Evolutionary conservation across 2,888 invertebrate genomes (phyloP).

Genomic region (Agrotis segetum): DNA sequence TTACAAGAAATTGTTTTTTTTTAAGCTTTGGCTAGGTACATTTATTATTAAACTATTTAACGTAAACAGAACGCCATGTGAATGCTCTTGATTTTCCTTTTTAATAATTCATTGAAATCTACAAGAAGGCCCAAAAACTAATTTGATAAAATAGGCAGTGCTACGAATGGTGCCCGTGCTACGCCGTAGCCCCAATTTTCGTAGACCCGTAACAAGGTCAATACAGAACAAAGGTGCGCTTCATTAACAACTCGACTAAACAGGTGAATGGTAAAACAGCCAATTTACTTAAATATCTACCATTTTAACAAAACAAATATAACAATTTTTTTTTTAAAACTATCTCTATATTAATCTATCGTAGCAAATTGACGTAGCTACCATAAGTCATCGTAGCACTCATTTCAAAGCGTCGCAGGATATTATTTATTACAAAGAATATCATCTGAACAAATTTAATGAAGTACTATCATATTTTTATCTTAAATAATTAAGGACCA

Average conservation of each 20-base stretch:
- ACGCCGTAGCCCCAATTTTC: conserved; percentile 48
- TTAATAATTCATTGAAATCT: neutral
- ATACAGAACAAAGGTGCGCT: conserved; percentile 28
- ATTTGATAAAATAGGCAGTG: neutral
- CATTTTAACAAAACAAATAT: conserved; percentile 31
- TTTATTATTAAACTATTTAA: neutral
- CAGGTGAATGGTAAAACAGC: conserved; percentile 8
- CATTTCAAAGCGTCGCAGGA: conserved; percentile 71
- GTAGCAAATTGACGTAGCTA: conserved; percentile 45
- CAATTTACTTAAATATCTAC: conserved; percentile 12
- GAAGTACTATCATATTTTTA: conserved; percentile 87
- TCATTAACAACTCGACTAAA: conserved; percentile 24
- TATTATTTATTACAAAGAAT: conserved; percentile 81
- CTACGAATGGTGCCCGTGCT: conserved; percentile 22
- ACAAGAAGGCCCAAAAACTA: neutral
- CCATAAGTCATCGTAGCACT: conserved; percentile 72
- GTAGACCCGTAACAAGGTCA: conserved; percentile 27
- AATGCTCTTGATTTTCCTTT: neutral
- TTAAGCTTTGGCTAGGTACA: neutral
- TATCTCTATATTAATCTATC: conserved; percentile 43
- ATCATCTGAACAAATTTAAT: conserved; percentile 79
- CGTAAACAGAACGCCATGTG: neutral
- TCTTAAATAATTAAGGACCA: conserved; percentile 87
- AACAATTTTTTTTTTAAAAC: conserved; percentile 19
- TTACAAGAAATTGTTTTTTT: neutral